These are phyloP conservation scores for Carassius gibelio DNA, from an alignment of 2,113 vertebrate species.

Conservation along the genomic window DNA sequence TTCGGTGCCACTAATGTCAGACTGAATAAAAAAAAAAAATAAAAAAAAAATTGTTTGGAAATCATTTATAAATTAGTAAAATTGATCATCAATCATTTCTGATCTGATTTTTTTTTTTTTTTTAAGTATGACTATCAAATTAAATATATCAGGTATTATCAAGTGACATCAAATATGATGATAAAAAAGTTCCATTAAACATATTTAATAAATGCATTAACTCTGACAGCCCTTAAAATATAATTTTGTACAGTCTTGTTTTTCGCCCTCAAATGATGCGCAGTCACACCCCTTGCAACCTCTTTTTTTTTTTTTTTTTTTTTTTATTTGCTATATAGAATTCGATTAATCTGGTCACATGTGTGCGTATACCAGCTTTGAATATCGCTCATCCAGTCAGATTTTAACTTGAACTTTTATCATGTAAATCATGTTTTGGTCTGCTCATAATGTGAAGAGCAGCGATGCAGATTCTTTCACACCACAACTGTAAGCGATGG, in stretches of 20 bases:
- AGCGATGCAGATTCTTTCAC: constrained; percentile 8
- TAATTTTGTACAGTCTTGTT: too few relatives aligned
- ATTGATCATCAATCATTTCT: too few relatives aligned
- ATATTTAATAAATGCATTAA: background rate
- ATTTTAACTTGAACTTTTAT: background rate
- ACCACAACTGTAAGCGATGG: background rate
- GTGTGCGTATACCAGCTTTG: background rate
- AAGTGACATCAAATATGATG: background rate
- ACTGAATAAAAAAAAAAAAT: background rate
- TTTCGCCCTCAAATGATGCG: background rate
- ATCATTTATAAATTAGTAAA: too few relatives aligned
- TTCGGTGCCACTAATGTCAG: background rate
- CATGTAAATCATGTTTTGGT: background rate
- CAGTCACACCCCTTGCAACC: background rate
- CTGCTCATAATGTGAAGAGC: background rate
- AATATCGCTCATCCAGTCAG: background rate
- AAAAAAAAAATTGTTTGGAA: too few relatives aligned
- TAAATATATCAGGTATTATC: too few relatives aligned
- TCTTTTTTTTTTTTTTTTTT: background rate
- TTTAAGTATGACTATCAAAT: too few relatives aligned
- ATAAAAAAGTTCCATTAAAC: background rate
- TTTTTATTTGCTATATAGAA: background rate
- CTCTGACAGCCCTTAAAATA: background rate
- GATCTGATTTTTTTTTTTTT: too few relatives aligned
- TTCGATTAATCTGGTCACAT: background rate